Evolutionary conservation across 2,888 invertebrate species (phyloP).

Genomic region (Adineta ricciae): DNA sequence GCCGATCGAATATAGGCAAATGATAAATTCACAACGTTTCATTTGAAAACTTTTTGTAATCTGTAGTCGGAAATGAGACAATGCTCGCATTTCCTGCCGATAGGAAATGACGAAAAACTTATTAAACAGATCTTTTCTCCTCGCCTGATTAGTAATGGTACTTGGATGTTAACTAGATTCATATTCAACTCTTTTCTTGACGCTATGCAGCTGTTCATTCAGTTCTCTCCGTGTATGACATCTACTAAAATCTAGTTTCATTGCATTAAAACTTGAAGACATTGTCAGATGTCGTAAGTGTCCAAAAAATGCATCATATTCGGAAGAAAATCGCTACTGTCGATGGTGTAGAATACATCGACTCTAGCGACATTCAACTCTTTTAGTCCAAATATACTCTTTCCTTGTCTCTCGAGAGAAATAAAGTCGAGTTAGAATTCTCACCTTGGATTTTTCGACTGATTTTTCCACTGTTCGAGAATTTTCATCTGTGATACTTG

Average conservation of each 20-base stretch:
- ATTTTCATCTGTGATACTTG: neutral
- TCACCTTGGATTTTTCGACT: neutral
- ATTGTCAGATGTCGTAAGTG: neutral
- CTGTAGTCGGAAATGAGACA: too few relatives aligned
- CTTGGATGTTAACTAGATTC: too few relatives aligned
- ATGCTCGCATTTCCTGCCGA: too few relatives aligned
- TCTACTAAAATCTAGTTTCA: neutral
- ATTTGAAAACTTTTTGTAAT: too few relatives aligned
- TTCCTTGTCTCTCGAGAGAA: neutral
- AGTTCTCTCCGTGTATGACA: neutral
- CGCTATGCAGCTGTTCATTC: neutral
- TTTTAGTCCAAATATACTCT: neutral
- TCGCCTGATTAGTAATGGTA: too few relatives aligned
- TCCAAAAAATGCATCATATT: neutral
- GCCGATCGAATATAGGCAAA: too few relatives aligned
- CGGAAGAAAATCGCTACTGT: neutral
- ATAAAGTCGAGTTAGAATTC: neutral
- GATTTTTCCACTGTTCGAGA: neutral
- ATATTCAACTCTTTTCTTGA: too few relatives aligned
- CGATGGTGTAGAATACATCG: neutral
- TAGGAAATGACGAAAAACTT: too few relatives aligned
- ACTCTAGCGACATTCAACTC: neutral
- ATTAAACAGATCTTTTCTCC: too few relatives aligned
- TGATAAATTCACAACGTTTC: too few relatives aligned
- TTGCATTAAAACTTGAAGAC: neutral